Evolutionary conservation across 1,140 invertebrate genomes (phyloP), one percentile per base, ranked within the genome.

Genomic region (Drosophila serrata): DNA sequence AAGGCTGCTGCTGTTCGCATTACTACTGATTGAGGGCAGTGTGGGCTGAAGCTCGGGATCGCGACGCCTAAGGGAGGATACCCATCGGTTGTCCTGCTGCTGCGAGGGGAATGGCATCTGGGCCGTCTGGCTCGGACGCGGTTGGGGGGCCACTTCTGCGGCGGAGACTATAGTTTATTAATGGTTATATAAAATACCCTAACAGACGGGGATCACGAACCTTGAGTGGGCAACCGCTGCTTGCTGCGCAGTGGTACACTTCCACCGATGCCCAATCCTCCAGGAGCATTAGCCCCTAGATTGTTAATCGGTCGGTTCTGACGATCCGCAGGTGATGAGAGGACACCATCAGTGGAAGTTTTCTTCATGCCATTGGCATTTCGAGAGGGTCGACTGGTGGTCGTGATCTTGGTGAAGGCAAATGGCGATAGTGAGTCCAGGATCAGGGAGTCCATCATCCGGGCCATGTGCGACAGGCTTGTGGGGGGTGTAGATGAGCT

Each of bases 401-500:
- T 92, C 24, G 94, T 94, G 77, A 95, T 94, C 76, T 95, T 94
- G 12, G 95, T 95, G 81, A 94, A 95, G 12, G 93, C 94, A 76
- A 95, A 95, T 37, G 95, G 94, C 31, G 94, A 93, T 79, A 78
- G 95, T 91, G 68, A 95, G 93, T 96, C 95, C 48, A 95, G 85
- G 88, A 95, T 95, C 76, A 96, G 93, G 3, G 95, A 94, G 80
- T 96, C 95, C 95, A 96, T 95, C 95, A 96, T 95, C 8, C 95
- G 92, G 45, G 95, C 95, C 94, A 96, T 95, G 75, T 95, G 95
- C 62, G 95, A 94, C 49, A 95, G 94, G 53, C 93, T 93, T 42
- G 93, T 93, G 59, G 93, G 93, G 39, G 93, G 93, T 68, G 93
- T 93, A 57, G 94, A 93, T 75, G 82, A 92, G 73, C 81, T 92